Evolutionary conservation across 1,140 invertebrate species (phyloP).

Genomic region (Panonychus citri): DNA sequence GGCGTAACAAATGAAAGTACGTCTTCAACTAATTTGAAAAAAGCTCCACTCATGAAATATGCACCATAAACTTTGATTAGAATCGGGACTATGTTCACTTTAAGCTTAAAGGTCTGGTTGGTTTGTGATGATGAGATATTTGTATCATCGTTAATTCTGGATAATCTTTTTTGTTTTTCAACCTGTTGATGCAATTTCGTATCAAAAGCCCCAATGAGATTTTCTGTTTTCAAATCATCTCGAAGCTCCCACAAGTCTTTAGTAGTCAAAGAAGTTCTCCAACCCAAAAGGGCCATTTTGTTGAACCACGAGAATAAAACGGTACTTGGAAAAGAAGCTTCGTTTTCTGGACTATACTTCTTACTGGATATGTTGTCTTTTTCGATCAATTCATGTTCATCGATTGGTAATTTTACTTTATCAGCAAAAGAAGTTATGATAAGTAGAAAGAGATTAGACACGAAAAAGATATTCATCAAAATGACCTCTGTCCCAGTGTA

Average conservation of each 20-base stretch:
- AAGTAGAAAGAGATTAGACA: too few species aligned
- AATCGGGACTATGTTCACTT: constrained; percentile 16
- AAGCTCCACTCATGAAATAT: background rate
- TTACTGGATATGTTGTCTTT: too few species aligned
- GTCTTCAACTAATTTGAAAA: background rate
- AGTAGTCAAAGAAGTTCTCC: constrained; percentile 48
- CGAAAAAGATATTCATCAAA: background rate
- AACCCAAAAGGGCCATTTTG: constrained; percentile 51
- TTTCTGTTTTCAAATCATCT: constrained; percentile 10
- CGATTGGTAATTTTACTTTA: background rate
- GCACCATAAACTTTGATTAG: constrained; percentile 42
- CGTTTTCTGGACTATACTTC: constrained; percentile 49
- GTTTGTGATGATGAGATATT: background rate
- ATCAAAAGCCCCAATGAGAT: background rate
- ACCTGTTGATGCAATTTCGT: too few species aligned
- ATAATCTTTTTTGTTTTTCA: background rate
- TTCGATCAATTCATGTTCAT: background rate
- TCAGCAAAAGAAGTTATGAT: background rate
- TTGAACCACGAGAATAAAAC: constrained; percentile 84
- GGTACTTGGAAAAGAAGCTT: constrained; percentile 63
- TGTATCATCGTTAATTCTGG: too few species aligned
- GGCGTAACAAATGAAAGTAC: background rate
- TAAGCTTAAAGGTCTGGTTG: background rate
- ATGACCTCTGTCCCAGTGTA: background rate
- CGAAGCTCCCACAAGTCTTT: constrained; percentile 76